These are phyloP conservation scores for Thalassophryne amazonica DNA, from an alignment of 2,797 vertebrate species.

Conservation along the genomic window DNA sequence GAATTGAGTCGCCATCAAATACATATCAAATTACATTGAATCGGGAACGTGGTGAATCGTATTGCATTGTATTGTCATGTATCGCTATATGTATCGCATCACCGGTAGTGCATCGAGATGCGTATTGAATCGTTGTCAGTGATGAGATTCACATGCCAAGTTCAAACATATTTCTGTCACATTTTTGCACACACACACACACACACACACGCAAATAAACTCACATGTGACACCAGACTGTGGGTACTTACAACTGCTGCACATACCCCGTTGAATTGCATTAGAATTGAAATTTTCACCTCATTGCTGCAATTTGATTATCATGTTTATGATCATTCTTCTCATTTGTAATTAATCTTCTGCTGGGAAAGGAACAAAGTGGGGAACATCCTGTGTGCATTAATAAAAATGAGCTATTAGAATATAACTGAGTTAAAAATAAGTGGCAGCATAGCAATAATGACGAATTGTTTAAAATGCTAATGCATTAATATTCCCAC, in stretches of 20 bases:
- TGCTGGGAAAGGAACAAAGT: slow-evolving; percentile 79
- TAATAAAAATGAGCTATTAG: slow-evolving; percentile 82
- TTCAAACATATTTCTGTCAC: background rate
- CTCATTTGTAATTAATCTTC: slow-evolving; percentile 79
- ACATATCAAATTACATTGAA: no score
- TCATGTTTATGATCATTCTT: slow-evolving; percentile 84
- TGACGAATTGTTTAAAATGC: slow-evolving; percentile 81
- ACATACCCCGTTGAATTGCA: slow-evolving; percentile 67
- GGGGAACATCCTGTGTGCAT: slow-evolving; percentile 62
- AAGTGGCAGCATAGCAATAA: slow-evolving; percentile 73
- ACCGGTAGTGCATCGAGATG: no score
- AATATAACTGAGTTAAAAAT: slow-evolving; percentile 83
- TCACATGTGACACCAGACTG: slow-evolving; percentile 38
- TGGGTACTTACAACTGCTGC: slow-evolving; percentile 66
- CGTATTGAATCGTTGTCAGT: no score
- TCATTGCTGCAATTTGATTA: slow-evolving; percentile 78
- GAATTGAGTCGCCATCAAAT: no score
- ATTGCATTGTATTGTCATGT: no score
- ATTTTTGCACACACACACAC: background rate
- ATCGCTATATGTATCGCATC: no score
- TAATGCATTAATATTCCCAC: slow-evolving; percentile 77
- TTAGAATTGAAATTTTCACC: slow-evolving; percentile 73
- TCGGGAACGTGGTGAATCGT: no score
- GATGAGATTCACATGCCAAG: no score
- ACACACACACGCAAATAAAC: background rate